A percentile compares a stretch with the other conserved stretches of the same genome.
phyloP scores from a whole-genome alignment of 2,113 vertebrate species.

The Bufo gargarizans region DNA sequence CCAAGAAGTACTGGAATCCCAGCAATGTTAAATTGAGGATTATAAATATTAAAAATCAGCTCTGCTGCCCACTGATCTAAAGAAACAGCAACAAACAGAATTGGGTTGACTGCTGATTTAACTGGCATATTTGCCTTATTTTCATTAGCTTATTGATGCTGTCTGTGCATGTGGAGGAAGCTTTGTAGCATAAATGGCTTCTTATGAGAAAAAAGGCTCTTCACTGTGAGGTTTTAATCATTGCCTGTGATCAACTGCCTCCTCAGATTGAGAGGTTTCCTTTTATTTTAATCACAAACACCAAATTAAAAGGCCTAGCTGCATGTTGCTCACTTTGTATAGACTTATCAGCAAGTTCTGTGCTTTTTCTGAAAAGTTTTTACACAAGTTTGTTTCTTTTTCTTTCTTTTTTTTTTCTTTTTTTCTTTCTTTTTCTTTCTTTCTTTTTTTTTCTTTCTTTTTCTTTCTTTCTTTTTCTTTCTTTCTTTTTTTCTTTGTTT shows the following conservation, averaged over 20 bases:
- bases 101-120: slow-evolving; percentile 40
- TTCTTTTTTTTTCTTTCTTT: background rate
- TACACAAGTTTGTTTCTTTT: background rate
- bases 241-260: background rate
- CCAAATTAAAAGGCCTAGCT: slow-evolving; percentile 11
- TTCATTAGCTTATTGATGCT: slow-evolving; percentile 29
- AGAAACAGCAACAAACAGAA: background rate
- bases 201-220: slow-evolving; percentile 3
- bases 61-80: slow-evolving; percentile 28
- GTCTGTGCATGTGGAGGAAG: slow-evolving; percentile 21
- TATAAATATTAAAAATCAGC: slow-evolving; percentile 34
- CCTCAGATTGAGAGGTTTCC: slow-evolving; percentile 3
- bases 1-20: background rate
- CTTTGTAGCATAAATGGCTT: slow-evolving; percentile 29
- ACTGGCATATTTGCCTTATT: slow-evolving; percentile 22
- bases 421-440: background rate
- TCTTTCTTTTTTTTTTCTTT: background rate
- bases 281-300: slow-evolving; percentile 33
- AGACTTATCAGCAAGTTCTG: background rate
- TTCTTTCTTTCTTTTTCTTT: background rate
- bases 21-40: slow-evolving; percentile 37
- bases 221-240: slow-evolving; percentile 30
- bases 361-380: background rate
- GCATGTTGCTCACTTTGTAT: background rate
- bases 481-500: background rate